Base-by-base conservation (phyloP, 2,888 invertebrate species). In the Lordiphosa andalusiaca region DNA sequence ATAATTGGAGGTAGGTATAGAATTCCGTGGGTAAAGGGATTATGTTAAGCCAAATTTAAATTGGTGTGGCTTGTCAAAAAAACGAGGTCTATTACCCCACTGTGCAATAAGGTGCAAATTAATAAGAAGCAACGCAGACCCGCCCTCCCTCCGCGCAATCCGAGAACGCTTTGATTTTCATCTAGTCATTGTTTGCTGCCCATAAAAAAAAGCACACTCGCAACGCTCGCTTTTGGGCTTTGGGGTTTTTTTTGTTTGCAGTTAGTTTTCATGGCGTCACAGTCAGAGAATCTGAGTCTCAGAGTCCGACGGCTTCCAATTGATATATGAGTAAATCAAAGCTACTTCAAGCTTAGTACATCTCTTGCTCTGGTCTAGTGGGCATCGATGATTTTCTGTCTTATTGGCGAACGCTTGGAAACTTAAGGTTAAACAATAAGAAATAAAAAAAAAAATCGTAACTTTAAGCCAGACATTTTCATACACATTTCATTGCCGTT, bases 311-410 rank as follows among this genome's bases (percentile, higher is more conserved):
- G 47, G 33, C 38, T 38, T 61, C 46, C 66, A 63, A 46, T 65
- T 82, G 83, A 81, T 81, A 81, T 78, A 81, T 81, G 80, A 73
- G 78, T 73, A 84, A 73, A 82, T 60, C 85, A 64, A 64, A 67
- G 67, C 56, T 56, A 69, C 58, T 65, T 58, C 30, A 54, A 63
- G 76, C 67, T 81, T 81, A 81, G 85, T 81, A 80, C 68, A 63
- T 58, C 55, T 75, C 73, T 65, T 58, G 84, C 76, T 67, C 67
- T 83, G 56, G 75, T 60, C 72, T 46, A 21, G 64, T 38, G 38
- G 59, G 59, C 51, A 42, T 60, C 59, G 50, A 19, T 30, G 47
- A 35, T 36, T 65, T 53, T 59, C 46, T 41, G 63, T 48, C 48
- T 63, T 48, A 58, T 46, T 40, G 9, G 35, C 42, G 40, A 56